Percentiles rank a stretch among this genome's conserved stretches.
phyloP scores from a whole-genome alignment of 2,113 vertebrate genomes.

The Aspidoscelis tigris region DNA sequence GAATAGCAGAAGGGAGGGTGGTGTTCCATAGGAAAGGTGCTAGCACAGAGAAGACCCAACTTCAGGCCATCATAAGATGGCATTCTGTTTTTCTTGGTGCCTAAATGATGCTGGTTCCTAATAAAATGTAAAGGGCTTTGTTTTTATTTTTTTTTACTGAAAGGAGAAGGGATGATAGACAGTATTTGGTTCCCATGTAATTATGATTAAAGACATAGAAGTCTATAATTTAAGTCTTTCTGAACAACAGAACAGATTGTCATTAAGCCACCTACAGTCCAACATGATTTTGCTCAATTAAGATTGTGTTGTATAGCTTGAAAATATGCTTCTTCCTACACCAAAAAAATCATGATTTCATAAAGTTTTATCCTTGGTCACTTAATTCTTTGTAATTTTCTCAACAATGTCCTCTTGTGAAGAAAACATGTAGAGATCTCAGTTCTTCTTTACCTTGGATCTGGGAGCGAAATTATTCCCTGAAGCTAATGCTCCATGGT shows the following conservation, averaged over 20 bases:
- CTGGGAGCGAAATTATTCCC: too few relatives aligned
- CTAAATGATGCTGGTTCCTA: too few relatives aligned
- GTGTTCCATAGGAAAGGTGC: too few relatives aligned
- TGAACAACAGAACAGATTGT: neutral
- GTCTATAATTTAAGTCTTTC: neutral
- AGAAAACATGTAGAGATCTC: too few relatives aligned
- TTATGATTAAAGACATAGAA: neutral
- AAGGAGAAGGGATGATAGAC: neutral
- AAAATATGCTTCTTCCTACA: neutral
- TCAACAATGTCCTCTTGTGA: too few relatives aligned
- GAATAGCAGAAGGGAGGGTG: too few relatives aligned
- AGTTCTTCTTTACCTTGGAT: too few relatives aligned
- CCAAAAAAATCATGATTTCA: neutral
- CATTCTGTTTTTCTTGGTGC: too few relatives aligned
- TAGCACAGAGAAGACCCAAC: too few relatives aligned
- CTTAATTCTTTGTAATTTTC: too few relatives aligned
- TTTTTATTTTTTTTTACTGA: neutral
- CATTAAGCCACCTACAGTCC: neutral
- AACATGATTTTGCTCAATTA: neutral
- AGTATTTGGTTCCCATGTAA: neutral
- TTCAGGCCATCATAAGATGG: too few relatives aligned
- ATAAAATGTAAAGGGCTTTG: neutral
- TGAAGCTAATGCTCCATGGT: too few relatives aligned
- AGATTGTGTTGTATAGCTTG: neutral
- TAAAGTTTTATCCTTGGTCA: neutral